These are phyloP conservation scores for Nomada lathburiana DNA, from an alignment of 2,888 invertebrate genomes.

Conservation along the genomic window DNA sequence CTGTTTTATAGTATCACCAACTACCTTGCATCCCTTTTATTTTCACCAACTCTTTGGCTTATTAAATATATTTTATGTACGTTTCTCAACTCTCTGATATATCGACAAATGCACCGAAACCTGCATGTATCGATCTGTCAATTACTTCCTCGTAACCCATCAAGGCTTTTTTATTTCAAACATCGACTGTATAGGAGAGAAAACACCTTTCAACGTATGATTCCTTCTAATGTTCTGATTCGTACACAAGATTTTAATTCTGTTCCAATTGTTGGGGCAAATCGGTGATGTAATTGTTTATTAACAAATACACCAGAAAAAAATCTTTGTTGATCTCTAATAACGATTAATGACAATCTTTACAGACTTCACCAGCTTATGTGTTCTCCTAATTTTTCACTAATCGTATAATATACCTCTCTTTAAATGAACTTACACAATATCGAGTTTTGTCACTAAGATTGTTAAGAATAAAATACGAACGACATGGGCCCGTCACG, in stretches of 20 bases:
- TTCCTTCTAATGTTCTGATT: slow-evolving; percentile 24
- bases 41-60: slow-evolving; percentile 53
- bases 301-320: slow-evolving; percentile 44
- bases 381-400: slow-evolving; percentile 20
- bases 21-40: slow-evolving; percentile 76
- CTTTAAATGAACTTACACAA: slow-evolving; percentile 15
- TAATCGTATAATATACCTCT: slow-evolving; percentile 38
- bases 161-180: slow-evolving; percentile 48
- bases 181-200: slow-evolving; percentile 21
- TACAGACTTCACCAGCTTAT: slow-evolving; percentile 21
- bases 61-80: slow-evolving; percentile 15
- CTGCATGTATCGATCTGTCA: slow-evolving; percentile 48
- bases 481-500: slow-evolving; percentile 13
- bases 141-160: slow-evolving; percentile 56
- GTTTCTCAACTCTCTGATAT: slow-evolving; percentile 45
- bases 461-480: slow-evolving; percentile 23
- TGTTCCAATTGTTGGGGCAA: slow-evolving; percentile 2
- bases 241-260: slow-evolving; percentile 11
- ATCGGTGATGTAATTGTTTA: slow-evolving; percentile 10
- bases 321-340: slow-evolving; percentile 28
- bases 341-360: slow-evolving; percentile 35
- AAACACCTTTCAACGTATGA: slow-evolving; percentile 8
- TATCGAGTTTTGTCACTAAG: slow-evolving; percentile 22
- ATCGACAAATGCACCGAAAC: slow-evolving; percentile 42
- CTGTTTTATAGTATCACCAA: slow-evolving; percentile 70